Base-by-base conservation (phyloP, 2,888 invertebrate genomes). In the Drosophila gaucha region DNA sequence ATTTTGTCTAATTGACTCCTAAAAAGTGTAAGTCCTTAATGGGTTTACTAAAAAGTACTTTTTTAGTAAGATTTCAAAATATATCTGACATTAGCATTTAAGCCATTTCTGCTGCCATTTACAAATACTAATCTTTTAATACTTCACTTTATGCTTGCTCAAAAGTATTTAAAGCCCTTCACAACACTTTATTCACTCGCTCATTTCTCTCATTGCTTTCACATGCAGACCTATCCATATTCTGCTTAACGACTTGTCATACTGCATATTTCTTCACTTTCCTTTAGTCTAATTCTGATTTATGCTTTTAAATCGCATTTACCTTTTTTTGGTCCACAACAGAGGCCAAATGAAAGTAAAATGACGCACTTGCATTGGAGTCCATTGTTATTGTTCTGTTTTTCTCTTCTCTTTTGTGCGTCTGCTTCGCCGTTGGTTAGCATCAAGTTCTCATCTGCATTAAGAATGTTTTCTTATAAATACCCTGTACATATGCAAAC, bases 321-420 rank as follows among this genome's bases (percentile, higher is more conserved):
- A 46, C 35, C 44, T 65, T 46, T 5, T n/a, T 31, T 14, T 24
- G n/a, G 18, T 30, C 18, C 38, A 52, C 57, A 54, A 28, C 39
- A 49, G 46, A 38, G 16, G 26, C 1, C 41, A 33, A 47, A 71
- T 24, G 57, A 71, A 71, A 67, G 67, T 67, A 38, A 70, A 52
- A 38, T 98, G 87, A 39, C 20, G 44, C 12, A 46, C 10, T 49
- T 26, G 28, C 14, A n/a, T 43, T 56, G 28, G 43, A 30, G 16
- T 14, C 9, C 20, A 22, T 51, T 50, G 8, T 16, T 52, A 33
- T 22, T 50, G 8, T n/a, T 22, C 10, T 41, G 10, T 51, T 44
- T 30, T n/a, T 43, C 18, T 20, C 24, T 18, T 39, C 18, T 47
- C 49, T 20, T 36, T 18, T 22, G 35, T 55, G 22, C 6, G 9